A percentile compares a stretch with the other conserved stretches of the same genome.
These are phyloP conservation scores for Clarias laeviceps DNA, from an alignment of 2,797 vertebrate species.

Conservation along the genomic window DNA sequence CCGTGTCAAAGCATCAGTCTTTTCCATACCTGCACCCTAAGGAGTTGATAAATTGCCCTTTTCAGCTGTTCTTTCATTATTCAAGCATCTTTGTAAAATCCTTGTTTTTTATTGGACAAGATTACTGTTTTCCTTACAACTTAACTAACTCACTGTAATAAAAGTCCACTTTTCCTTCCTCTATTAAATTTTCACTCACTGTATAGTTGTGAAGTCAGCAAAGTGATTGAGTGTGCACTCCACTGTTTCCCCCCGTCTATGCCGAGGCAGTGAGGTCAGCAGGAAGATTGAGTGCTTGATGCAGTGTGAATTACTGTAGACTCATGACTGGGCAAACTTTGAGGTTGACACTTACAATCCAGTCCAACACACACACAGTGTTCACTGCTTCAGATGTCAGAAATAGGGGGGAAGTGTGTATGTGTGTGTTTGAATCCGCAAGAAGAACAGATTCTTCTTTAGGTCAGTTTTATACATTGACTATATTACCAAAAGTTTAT, in stretches of 20 bases:
- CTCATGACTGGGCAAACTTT: conserved; percentile 8
- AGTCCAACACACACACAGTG: conserved; percentile 20
- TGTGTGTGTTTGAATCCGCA: background rate
- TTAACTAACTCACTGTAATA: too few species aligned
- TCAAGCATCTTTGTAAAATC: background rate
- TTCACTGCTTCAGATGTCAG: conserved; percentile 7
- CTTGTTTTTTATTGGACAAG: background rate
- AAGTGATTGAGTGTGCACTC: background rate
- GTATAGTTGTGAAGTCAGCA: background rate
- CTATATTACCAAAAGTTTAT: background rate
- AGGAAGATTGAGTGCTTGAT: conserved; percentile 2
- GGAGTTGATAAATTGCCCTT: background rate
- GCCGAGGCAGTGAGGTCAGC: conserved; percentile 2
- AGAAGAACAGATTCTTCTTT: background rate
- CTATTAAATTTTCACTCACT: background rate
- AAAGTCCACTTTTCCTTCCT: background rate
- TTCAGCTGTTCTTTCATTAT: background rate
- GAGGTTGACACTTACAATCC: conserved; percentile 18
- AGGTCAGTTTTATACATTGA: background rate
- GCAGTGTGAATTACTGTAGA: conserved; percentile 14
- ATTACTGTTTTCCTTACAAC: too few species aligned
- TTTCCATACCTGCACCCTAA: background rate
- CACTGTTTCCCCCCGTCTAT: background rate
- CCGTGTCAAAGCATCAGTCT: background rate
- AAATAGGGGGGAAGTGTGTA: background rate